These are phyloP conservation scores for Aspidapion aeneum DNA, from an alignment of 2,888 invertebrate species.

Conservation along the genomic window DNA sequence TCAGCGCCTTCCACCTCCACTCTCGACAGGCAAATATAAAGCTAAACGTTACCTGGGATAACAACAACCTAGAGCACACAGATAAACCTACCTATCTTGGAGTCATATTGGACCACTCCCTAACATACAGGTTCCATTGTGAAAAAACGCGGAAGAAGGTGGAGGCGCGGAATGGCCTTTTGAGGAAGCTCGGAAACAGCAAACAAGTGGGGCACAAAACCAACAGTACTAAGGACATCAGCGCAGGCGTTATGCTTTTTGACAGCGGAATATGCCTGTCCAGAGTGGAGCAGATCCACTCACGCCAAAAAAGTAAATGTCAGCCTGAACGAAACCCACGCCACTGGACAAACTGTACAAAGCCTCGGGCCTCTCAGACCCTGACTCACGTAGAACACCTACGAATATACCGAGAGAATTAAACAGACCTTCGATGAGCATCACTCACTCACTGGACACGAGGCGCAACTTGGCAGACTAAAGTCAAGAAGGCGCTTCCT, in stretches of 20 bases:
- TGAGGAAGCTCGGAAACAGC: neutral
- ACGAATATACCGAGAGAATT: too few species aligned
- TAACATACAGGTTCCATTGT: neutral
- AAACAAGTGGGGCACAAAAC: neutral
- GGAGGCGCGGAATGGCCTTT: neutral
- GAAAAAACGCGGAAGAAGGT: neutral
- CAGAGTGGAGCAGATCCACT: constrained; percentile 9
- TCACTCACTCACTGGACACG: too few species aligned
- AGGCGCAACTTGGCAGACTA: too few species aligned
- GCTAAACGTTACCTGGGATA: neutral
- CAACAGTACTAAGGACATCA: neutral
- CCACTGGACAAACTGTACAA: constrained; percentile 3
- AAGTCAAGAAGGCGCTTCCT: too few species aligned
- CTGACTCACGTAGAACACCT: constrained; percentile 8
- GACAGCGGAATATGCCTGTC: constrained; percentile 4
- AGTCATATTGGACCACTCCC: too few species aligned
- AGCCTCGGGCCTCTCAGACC: constrained; percentile 1
- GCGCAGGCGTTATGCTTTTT: constrained; percentile 1
- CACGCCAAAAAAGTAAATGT: constrained; percentile 5
- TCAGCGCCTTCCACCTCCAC: neutral
- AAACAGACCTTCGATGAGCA: too few species aligned
- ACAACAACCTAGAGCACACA: neutral
- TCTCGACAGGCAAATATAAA: neutral
- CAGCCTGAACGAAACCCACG: neutral
- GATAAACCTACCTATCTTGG: neutral